These are phyloP conservation scores for Pemphigus obesinymphae DNA, from an alignment of 1,140 invertebrate species.

Conservation along the genomic window DNA sequence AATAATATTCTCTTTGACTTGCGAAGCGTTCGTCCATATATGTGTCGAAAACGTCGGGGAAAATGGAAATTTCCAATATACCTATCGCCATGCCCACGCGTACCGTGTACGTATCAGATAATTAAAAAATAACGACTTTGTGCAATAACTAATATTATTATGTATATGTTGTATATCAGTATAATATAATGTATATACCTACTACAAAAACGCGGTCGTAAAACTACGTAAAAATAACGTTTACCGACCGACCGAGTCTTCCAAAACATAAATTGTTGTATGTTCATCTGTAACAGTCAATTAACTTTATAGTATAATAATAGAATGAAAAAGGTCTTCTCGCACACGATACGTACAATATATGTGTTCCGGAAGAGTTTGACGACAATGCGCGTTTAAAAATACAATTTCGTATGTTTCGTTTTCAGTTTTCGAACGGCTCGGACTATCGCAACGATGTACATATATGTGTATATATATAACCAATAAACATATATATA, in stretches of 20 bases:
- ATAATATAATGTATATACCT: too few species aligned
- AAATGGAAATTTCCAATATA: neutral
- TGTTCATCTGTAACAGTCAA: conserved; percentile 22
- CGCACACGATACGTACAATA: too few species aligned
- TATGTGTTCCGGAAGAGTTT: neutral
- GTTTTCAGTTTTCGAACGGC: neutral
- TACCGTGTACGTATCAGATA: neutral
- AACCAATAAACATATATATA: neutral
- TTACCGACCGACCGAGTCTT: conserved; percentile 19
- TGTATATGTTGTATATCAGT: too few species aligned
- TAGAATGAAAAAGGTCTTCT: neutral
- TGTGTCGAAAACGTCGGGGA: neutral
- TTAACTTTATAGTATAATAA: conserved; percentile 16
- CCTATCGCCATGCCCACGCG: too few species aligned
- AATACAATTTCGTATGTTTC: neutral
- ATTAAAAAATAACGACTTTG: conserved; percentile 7
- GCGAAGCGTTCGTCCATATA: too few species aligned
- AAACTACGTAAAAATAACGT: neutral
- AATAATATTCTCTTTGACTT: neutral
- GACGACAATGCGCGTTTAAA: neutral
- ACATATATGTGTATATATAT: neutral
- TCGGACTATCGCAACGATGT: neutral
- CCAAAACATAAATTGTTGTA: conserved; percentile 16
- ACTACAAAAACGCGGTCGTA: neutral
- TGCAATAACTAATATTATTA: too few species aligned